phyloP scores from a whole-genome alignment of 2,113 vertebrate species.

The Thomomys bottae region DNA sequence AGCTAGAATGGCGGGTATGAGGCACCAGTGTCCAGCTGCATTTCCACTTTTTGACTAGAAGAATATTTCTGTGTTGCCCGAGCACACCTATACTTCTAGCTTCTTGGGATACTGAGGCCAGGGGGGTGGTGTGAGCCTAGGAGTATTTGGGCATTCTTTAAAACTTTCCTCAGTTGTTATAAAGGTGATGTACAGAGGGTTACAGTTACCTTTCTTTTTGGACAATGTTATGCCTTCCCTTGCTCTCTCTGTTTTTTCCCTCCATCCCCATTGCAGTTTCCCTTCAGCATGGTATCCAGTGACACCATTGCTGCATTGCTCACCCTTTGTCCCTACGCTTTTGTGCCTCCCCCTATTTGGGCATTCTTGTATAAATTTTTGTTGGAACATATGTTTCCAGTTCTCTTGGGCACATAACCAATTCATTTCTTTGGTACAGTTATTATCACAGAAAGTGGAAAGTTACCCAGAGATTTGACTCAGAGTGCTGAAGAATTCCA shows the following conservation, averaged over 20 bases:
- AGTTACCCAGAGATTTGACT: neutral
- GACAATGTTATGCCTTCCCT: no score
- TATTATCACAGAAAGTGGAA: conserved; percentile 30
- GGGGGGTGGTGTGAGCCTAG: neutral
- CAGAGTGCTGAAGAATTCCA: neutral
- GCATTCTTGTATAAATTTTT: neutral
- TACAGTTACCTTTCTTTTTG: no score
- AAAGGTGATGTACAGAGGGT: no score
- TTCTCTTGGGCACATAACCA: conserved; percentile 4
- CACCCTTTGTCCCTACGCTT: no score
- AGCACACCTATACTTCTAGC: no score
- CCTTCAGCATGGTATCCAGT: no score
- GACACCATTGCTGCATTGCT: no score
- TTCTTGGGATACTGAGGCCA: neutral
- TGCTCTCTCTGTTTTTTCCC: no score
- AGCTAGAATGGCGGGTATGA: neutral
- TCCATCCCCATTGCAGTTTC: no score
- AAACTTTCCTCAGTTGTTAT: no score
- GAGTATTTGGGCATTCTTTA: neutral
- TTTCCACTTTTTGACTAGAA: neutral
- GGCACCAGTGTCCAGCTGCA: neutral
- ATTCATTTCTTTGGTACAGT: conserved; percentile 34
- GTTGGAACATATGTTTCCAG: neutral
- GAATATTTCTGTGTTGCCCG: neutral
- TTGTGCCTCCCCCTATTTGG: neutral